A percentile compares a stretch with the other conserved stretches of the same genome.
These are phyloP conservation scores for Pangasius mekongensis DNA, from an alignment of 2,797 vertebrate genomes.

Conservation along the genomic window DNA sequence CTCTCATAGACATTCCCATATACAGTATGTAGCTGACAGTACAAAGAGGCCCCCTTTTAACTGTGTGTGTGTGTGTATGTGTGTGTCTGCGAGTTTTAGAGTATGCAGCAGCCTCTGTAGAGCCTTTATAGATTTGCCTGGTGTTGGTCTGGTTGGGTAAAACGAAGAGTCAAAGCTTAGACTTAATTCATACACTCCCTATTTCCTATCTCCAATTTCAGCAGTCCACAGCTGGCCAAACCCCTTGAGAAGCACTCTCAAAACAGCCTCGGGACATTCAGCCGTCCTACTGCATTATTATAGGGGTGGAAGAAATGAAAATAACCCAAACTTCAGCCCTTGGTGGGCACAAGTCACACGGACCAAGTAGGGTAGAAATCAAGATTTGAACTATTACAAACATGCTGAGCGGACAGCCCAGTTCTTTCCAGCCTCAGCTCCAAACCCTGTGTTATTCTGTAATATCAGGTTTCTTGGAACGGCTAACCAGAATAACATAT, in stretches of 20 bases:
- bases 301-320: constrained; percentile 66
- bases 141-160: constrained; percentile 17
- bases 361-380: constrained; percentile 68
- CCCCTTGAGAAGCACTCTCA: constrained; percentile 31
- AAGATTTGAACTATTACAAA: constrained; percentile 73
- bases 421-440: constrained; percentile 56
- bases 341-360: constrained; percentile 61
- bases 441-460: constrained; percentile 67
- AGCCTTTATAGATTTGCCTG: constrained; percentile 20
- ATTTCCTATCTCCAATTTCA: constrained; percentile 55
- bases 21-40: constrained; percentile 41
- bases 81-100: background rate
- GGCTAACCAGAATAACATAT: constrained; percentile 77
- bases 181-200: constrained; percentile 30
- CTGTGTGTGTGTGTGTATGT: background rate
- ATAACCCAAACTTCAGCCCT: constrained; percentile 66
- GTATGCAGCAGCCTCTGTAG: constrained; percentile 6
- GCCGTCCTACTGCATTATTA: constrained; percentile 70
- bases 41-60: constrained; percentile 34
- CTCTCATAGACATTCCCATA: constrained; percentile 36
- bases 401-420: constrained; percentile 62
- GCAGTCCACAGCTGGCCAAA: constrained; percentile 63
- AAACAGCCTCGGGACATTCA: constrained; percentile 28
- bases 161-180: background rate
- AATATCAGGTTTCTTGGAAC: constrained; percentile 73